These are phyloP conservation scores for Carpatolechia fugitivella DNA, from an alignment of 2,888 invertebrate genomes.

Conservation along the genomic window DNA sequence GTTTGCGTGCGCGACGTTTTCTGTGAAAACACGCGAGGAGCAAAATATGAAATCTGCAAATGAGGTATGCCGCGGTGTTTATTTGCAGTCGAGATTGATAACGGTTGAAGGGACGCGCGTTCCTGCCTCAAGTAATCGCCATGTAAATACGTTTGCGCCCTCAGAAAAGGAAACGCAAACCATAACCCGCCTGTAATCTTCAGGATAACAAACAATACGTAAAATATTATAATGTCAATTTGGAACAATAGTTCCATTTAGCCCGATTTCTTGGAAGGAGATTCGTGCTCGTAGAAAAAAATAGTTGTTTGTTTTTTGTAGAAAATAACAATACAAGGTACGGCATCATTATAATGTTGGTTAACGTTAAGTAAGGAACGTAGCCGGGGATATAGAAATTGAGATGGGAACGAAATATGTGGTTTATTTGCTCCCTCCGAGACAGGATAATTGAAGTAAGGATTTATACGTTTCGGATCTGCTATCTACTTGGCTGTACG, in stretches of 20 bases:
- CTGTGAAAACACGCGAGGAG: slow-evolving; percentile 42
- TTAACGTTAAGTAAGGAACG: slow-evolving; percentile 9
- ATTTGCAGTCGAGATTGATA: slow-evolving; percentile 42
- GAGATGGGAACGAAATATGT: slow-evolving; percentile 60
- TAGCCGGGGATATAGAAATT: slow-evolving; percentile 49
- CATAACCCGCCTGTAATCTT: slow-evolving; percentile 18
- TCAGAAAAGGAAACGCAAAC: slow-evolving; percentile 15
- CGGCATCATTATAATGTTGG: slow-evolving; percentile 14
- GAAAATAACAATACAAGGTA: slow-evolving; percentile 7
- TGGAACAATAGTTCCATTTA: not conserved
- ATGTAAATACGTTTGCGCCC: slow-evolving; percentile 24
- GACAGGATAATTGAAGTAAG: slow-evolving; percentile 72
- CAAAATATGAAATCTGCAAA: slow-evolving; percentile 53
- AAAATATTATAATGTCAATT: not conserved
- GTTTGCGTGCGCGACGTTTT: slow-evolving; percentile 39
- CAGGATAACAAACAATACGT: slow-evolving; percentile 23
- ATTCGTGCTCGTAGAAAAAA: not conserved
- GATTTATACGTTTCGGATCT: slow-evolving; percentile 69
- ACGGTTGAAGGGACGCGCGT: slow-evolving; percentile 40
- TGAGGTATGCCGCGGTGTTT: slow-evolving; percentile 42
- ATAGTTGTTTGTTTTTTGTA: not conserved
- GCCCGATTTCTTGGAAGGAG: not conserved
- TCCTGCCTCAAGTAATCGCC: slow-evolving; percentile 42
- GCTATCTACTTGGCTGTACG: slow-evolving; percentile 21
- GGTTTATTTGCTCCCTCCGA: slow-evolving; percentile 63